These are phyloP conservation scores for Hypotaenidia philippensis DNA, from an alignment of 2,797 vertebrate genomes.

Conservation along the genomic window DNA sequence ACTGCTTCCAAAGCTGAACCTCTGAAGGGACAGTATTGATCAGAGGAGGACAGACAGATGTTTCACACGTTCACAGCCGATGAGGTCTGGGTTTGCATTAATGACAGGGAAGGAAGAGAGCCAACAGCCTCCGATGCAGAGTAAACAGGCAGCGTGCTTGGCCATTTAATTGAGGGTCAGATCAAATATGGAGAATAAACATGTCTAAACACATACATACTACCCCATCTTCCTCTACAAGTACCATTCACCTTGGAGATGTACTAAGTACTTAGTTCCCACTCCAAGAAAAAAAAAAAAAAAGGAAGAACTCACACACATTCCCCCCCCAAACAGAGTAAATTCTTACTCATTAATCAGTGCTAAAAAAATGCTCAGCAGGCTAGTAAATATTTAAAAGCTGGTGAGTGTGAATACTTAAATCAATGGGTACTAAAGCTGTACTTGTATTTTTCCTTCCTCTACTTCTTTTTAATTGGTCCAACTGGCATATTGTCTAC, in stretches of 20 bases:
- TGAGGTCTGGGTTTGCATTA: slow-evolving; percentile 70
- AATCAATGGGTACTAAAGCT: slow-evolving; percentile 60
- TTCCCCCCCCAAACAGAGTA: background rate
- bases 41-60: slow-evolving; percentile 71
- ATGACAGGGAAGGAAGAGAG: slow-evolving; percentile 33
- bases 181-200: slow-evolving; percentile 57
- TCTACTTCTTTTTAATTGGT: slow-evolving; percentile 41
- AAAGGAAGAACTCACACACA: background rate
- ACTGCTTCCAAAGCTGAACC: slow-evolving; percentile 49
- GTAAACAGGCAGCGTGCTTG: slow-evolving; percentile 31
- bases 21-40: slow-evolving; percentile 72
- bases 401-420: slow-evolving; percentile 49
- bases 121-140: background rate
- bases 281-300: background rate
- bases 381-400: slow-evolving; percentile 73
- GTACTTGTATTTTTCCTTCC: slow-evolving; percentile 25
- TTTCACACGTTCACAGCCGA: slow-evolving; percentile 47
- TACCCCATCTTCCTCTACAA: slow-evolving; percentile 21
- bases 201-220: slow-evolving; percentile 26
- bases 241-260: slow-evolving; percentile 21
- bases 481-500: slow-evolving; percentile 34
- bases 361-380: slow-evolving; percentile 46
- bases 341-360: slow-evolving; percentile 64
- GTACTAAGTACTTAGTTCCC: background rate
- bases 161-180: slow-evolving; percentile 46